Evolutionary conservation across 2,113 vertebrate species (phyloP), one percentile per base, ranked within the genome.

Genomic region (Aegotheles bennettii): DNA sequence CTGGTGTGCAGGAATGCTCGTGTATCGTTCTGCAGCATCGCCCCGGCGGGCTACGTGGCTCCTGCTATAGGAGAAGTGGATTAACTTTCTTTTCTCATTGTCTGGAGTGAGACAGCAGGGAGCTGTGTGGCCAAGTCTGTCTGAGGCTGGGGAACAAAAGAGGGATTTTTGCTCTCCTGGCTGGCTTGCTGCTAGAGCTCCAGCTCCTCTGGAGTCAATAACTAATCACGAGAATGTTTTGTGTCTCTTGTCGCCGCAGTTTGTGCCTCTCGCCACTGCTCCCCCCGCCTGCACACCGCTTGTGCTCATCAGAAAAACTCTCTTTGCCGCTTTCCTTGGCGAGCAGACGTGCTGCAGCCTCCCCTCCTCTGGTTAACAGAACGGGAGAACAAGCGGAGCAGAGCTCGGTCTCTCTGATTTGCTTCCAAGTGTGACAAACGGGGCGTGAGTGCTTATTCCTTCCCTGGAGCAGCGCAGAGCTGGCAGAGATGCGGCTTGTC

Each of bases 141-240:
- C 85, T 92, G 88, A 92, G 69, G 92, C 88, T 51, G 64, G 19
- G 69, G 94, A 95, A 96, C 94, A 96, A 97, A 97, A 96, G 92
- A 95, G 90, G 88, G 86, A 94, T 96, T 96, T 96, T 67, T 93
- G 82, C 75, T 90, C 26, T 88, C 88, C 92, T 90, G 92, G 68
- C 71, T 81, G 60, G 47, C 79, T 90, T 48, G 73, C 53, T 95
- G 90, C 73, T 89, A 10, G 40, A 93, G 77, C 86, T 84, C 24
- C 54, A 75, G 1, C 88, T 88, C 59, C 71, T 90, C 87, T 77
- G 90, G 92, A 96, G 95, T 97, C 91, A 93, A 79, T 95, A 95
- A 93, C 64, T 90, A 26, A 67, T 92, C 79, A 73, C 2, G 57
- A 90, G 85, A 42, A 75, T 78, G 75, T 65, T 87, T 76, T 87